Conservation (phyloP, 1,140 invertebrate genomes). For the Drosophila asahinai region DNA sequence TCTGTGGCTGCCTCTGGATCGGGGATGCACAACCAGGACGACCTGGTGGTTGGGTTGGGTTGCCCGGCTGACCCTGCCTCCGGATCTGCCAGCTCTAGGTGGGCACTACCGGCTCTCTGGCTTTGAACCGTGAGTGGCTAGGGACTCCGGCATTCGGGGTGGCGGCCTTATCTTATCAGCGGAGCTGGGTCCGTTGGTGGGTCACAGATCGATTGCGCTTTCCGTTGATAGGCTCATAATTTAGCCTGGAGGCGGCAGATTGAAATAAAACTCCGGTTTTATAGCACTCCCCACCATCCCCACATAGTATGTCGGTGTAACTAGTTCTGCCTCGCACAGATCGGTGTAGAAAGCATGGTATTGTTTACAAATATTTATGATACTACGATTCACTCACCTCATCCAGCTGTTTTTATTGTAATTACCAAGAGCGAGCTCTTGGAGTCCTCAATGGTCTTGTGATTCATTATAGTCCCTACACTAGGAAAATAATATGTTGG, state of each 20-base stretch:
- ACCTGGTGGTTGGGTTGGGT: neutral
- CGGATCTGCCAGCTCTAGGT: conserved; percentile 21
- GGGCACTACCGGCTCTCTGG: neutral
- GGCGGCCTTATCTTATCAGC: conserved; percentile 67
- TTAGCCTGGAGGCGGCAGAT: conserved; percentile 74
- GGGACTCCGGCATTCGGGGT: conserved; percentile 6
- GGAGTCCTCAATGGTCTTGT: neutral
- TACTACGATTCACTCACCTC: conserved; percentile 44
- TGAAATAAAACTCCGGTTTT: conserved; percentile 80
- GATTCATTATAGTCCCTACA: neutral
- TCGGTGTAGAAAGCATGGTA: conserved; percentile 21
- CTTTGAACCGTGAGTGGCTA: conserved; percentile 22
- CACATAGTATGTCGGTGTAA: conserved; percentile 44
- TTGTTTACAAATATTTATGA: conserved; percentile 64
- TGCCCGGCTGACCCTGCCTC: conserved; percentile 23
- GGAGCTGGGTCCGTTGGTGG: conserved; percentile 54
- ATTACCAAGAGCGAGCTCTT: conserved; percentile 56
- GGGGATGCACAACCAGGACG: conserved; percentile 57
- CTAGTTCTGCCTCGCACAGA: conserved; percentile 23
- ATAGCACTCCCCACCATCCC: conserved; percentile 40
- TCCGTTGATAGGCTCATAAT: conserved; percentile 70
- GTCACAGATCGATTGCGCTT: conserved; percentile 69
- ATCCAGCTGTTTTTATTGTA: conserved; percentile 72
- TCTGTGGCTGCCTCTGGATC: conserved; percentile 16
- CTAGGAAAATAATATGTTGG: neutral